Conservation (phyloP, 2,888 invertebrate genomes). For the Amblyteles armatorius region DNA sequence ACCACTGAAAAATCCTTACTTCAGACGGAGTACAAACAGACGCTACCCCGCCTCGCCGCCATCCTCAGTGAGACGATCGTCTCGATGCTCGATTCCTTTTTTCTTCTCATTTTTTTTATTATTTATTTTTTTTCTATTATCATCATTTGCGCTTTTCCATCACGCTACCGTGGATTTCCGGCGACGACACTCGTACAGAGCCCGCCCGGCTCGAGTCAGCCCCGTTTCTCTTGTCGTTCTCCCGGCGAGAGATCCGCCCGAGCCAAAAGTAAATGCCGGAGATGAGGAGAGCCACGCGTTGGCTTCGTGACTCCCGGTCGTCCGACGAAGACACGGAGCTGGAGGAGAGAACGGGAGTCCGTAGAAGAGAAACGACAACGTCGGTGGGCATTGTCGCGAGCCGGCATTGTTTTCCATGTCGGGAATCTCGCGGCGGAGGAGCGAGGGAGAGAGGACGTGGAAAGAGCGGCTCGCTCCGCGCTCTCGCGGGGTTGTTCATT, state of each 20-base stretch:
- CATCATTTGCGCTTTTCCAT: slow-evolving; percentile 33
- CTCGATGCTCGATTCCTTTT: slow-evolving; percentile 27
- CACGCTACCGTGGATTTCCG: slow-evolving; percentile 36
- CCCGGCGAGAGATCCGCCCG: slow-evolving; percentile 31
- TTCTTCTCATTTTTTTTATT: not conserved
- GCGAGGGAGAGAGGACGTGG: slow-evolving; percentile 56
- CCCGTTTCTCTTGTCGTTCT: slow-evolving; percentile 51
- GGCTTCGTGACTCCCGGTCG: slow-evolving; percentile 60
- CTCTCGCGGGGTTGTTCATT: slow-evolving; percentile 72
- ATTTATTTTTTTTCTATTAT: slow-evolving; percentile 5
- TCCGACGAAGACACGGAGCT: slow-evolving; percentile 34
- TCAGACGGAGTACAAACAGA: slow-evolving; percentile 22
- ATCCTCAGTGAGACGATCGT: slow-evolving; percentile 1
- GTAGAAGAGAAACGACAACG: slow-evolving; percentile 51
- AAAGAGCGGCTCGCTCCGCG: not conserved
- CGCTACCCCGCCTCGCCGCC: not conserved
- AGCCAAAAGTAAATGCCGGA: slow-evolving; percentile 56
- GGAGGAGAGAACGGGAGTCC: not conserved
- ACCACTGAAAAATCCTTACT: slow-evolving; percentile 54
- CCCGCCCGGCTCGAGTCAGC: slow-evolving; percentile 1
- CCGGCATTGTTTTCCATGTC: slow-evolving; percentile 78
- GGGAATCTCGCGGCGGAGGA: slow-evolving; percentile 73
- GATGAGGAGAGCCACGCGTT: slow-evolving; percentile 54
- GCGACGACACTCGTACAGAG: slow-evolving; percentile 12
- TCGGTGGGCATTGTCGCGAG: slow-evolving; percentile 71